phyloP scores from a whole-genome alignment of 2,888 invertebrate species.

The Hartigia nigra region DNA sequence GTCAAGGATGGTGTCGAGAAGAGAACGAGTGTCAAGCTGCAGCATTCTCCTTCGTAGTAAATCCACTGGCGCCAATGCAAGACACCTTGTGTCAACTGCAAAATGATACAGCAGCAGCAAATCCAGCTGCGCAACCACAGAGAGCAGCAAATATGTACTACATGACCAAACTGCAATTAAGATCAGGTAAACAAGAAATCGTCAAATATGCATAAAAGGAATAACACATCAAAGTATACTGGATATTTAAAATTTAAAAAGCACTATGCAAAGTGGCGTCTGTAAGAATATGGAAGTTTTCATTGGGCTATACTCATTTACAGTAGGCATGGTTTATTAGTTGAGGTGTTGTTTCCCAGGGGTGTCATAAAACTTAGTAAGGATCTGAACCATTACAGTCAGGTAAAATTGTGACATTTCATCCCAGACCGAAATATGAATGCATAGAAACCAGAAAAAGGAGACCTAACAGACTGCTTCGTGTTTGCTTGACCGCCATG shows the following conservation, averaged over 20 bases:
- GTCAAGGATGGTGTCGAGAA: constrained; percentile 95
- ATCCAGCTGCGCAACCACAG: constrained; percentile 85
- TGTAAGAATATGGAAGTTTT: not conserved
- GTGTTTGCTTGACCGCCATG: not conserved
- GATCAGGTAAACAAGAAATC: constrained; percentile 72
- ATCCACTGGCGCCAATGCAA: constrained; percentile 91
- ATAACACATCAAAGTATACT: not conserved
- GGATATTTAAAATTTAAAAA: not conserved
- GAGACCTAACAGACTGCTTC: not conserved
- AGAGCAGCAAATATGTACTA: constrained; percentile 92
- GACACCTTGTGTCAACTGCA: constrained; percentile 91
- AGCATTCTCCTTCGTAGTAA: constrained; percentile 92
- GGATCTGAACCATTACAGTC: not conserved
- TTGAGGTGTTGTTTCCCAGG: not conserved
- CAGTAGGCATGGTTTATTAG: not conserved
- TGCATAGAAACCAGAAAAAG: not conserved
- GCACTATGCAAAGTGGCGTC: not conserved
- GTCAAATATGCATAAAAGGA: not conserved
- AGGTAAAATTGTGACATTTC: too few species aligned
- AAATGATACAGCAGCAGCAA: constrained; percentile 91
- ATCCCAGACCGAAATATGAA: not conserved
- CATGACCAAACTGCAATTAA: constrained; percentile 91
- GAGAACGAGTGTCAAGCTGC: constrained; percentile 93
- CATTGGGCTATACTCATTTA: not conserved
- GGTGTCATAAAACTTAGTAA: not conserved